phyloP scores from a whole-genome alignment of 2,113 vertebrate genomes.

The Melierax canorus region DNA sequence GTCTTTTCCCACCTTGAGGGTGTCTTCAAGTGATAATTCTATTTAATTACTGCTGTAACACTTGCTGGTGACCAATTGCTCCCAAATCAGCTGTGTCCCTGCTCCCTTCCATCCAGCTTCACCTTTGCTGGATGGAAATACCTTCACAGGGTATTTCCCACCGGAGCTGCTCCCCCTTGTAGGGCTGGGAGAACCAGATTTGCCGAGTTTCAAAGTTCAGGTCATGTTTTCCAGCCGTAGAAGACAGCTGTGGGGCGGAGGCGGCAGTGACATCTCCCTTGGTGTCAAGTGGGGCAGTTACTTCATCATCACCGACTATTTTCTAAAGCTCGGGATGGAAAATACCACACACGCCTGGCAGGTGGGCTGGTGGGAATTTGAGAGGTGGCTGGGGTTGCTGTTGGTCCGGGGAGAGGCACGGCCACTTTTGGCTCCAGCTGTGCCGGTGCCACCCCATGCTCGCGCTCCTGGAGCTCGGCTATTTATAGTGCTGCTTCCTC shows the following conservation, averaged over 20 bases:
- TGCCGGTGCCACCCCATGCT: neutral
- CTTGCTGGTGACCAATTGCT: neutral
- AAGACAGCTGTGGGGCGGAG: neutral
- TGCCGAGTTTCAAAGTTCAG: neutral
- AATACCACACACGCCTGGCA: neutral
- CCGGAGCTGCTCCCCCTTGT: neutral
- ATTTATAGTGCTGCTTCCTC: neutral
- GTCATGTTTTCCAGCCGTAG: neutral
- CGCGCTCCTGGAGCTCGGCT: neutral
- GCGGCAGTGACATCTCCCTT: neutral
- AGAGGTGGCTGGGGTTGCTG: neutral
- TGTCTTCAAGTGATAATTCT: neutral
- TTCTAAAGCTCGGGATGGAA: neutral
- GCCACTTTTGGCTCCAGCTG: neutral
- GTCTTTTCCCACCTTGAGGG: neutral
- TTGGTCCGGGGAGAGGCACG: rapidly evolving
- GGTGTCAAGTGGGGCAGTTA: neutral
- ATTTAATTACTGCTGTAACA: neutral
- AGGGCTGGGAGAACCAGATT: neutral
- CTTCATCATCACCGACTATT: neutral
- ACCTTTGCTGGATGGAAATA: neutral
- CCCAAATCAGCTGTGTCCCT: neutral
- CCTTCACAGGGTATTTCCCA: neutral
- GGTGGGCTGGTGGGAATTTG: neutral
- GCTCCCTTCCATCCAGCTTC: neutral